Evolutionary conservation across 2,113 vertebrate species (phyloP), one percentile per base, ranked within the genome.

Genomic region (Corythoichthys intestinalis): DNA sequence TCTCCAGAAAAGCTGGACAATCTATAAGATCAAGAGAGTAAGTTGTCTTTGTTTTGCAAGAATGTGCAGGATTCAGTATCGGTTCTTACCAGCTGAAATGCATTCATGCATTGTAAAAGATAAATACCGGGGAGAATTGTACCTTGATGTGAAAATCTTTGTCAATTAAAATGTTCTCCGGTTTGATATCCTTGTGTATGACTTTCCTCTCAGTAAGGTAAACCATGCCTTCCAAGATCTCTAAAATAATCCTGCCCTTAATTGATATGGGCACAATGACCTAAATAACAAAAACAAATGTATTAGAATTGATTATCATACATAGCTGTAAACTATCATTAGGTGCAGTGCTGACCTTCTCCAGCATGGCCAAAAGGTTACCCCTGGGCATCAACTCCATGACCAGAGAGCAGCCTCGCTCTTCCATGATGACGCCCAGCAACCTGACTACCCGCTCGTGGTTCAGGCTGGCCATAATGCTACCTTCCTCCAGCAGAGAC

Each of bases 141-240:
- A 99, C 97, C 94, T 99, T 99, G 66, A 98, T 94, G 75, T 98
- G 96, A 84, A 96, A 97, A 80, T 96, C 85, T 48, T 81, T 76
- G 74, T 98, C 94, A 52, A 98, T 93, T 38, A 99, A 91, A 80
- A 99, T 96, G 74, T 98, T 99, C 74, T 96, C 94, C 9, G 97
- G 97, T 77, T 98, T 99, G 60, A 99, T 87, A 81, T 99, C 97
- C 87, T 98, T 98, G 87, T 99, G 97, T 65, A 98, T 88, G 38
- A 98, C 87, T 0, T 84, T 76, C 70, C 90, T 87, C n/a, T 89
- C 65, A 0, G 94, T 93, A 53, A 99, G 88, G 81, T 99, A 98
- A 38, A 92, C 70, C 97, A 99, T 96, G 37, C 96, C 97, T 82
- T 99, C 96, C 64, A 93, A 85, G 75, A 94, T 94, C 87, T 99